These are phyloP conservation scores for Saturnia pavonia DNA, from an alignment of 2,888 invertebrate species.

Conservation along the genomic window DNA sequence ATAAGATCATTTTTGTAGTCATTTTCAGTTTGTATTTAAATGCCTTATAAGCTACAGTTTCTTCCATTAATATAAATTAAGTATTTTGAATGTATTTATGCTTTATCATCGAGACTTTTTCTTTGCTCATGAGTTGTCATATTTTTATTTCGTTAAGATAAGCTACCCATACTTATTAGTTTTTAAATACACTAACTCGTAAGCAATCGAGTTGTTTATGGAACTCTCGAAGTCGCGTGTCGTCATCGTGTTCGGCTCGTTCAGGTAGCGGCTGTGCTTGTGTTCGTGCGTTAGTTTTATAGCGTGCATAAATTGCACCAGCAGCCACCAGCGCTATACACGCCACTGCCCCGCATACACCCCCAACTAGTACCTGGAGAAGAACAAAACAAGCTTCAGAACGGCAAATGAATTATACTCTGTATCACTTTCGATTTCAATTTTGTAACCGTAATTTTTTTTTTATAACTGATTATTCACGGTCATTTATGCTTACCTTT, in stretches of 20 bases:
- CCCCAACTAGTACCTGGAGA: slow-evolving; percentile 65
- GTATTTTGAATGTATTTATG: not conserved
- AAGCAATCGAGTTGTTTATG: slow-evolving; percentile 78
- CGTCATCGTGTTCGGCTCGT: slow-evolving; percentile 66
- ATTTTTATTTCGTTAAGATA: not conserved
- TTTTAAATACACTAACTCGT: slow-evolving; percentile 55
- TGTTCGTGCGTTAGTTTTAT: slow-evolving; percentile 53
- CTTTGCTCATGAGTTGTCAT: not conserved
- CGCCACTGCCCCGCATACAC: slow-evolving; percentile 65
- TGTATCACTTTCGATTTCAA: not conserved
- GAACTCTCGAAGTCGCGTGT: slow-evolving; percentile 71
- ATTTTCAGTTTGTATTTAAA: not conserved
- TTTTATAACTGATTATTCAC: too few species aligned
- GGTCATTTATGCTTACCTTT: too few species aligned
- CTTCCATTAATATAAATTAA: not conserved
- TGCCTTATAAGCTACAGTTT: not conserved
- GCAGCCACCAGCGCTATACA: slow-evolving; percentile 65
- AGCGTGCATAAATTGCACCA: slow-evolving; percentile 66
- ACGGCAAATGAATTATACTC: not conserved
- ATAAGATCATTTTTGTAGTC: not conserved
- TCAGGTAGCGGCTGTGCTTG: slow-evolving; percentile 70
- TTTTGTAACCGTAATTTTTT: not conserved
- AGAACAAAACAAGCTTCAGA: not conserved
- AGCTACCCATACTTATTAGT: not conserved
- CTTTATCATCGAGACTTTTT: not conserved